Base-by-base conservation (phyloP, 1,140 invertebrate species). In the Zaprionus tsacasi region DNA sequence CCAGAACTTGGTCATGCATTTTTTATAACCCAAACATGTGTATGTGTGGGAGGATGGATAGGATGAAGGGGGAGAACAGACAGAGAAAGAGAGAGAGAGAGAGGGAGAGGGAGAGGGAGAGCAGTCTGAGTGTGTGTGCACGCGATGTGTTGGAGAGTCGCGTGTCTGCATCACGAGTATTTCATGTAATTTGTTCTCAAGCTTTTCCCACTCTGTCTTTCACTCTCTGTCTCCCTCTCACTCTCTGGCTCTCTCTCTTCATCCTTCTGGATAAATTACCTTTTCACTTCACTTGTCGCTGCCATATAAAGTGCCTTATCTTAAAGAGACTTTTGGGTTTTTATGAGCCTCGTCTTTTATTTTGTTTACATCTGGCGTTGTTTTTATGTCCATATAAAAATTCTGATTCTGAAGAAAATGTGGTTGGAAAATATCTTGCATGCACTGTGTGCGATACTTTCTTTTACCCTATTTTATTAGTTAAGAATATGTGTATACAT, bases 221-320 rank as follows among this genome's bases (percentile, higher is more conserved):
- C 33, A 3, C 10, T 38, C 6, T 36, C 33, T 17, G 6, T 27
- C 55, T 15, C 33, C 0, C 56, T 5, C 8, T 25, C 10, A 13
- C 4, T 21, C 15, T 3, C 55, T 57, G n/a, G n/a, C 30, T 67
- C 72, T 40, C 8, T 33, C 66, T 35, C 30, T 59, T 52, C 36
- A 64, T 54, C 38, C 58, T 30, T 30, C 59, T 70, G 77, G 68
- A 87, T 88, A 78, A 87, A 87, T 87, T 88, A 88, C 74, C 66
- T 83, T 83, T 77, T 71, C 38, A 66, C 74, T 38, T 79, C 85
- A 83, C 80, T 83, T 88, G 80, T 88, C 85, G 73, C 68, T 78
- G 73, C 67, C 56, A 50, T 55, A 64, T 71, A 73, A 80, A 64
- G 79, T 86, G 2, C 74, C 70, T 76, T 70, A 81, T 82, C 76